A percentile compares a stretch with the other conserved stretches of the same genome.
These are phyloP conservation scores for Glomeris maerens DNA, from an alignment of 1,140 invertebrate species.

Conservation along the genomic window DNA sequence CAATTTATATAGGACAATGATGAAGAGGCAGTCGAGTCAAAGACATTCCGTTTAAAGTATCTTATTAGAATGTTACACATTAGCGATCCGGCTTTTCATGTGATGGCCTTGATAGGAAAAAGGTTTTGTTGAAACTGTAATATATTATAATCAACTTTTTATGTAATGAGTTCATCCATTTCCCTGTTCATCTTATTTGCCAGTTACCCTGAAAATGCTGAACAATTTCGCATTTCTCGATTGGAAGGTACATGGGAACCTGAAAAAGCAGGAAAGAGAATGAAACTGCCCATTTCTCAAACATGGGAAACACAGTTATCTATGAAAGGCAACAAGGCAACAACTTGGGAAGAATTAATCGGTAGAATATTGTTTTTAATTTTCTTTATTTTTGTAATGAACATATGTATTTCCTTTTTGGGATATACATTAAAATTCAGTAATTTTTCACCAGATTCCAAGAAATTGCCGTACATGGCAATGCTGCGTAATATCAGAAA, in stretches of 20 bases:
- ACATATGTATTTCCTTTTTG: slow-evolving; percentile 1
- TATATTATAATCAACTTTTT: background rate
- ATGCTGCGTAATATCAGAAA: slow-evolving; percentile 36
- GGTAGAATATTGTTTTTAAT: background rate
- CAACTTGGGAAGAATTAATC: slow-evolving; percentile 27
- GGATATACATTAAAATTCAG: background rate
- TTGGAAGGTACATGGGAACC: slow-evolving; percentile 33
- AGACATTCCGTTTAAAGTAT: slow-evolving; percentile 29
- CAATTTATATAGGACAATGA: slow-evolving; percentile 2
- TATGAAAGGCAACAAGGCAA: slow-evolving; percentile 33
- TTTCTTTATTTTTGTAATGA: slow-evolving; percentile 5
- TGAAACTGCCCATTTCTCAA: slow-evolving; percentile 36
- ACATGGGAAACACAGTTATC: slow-evolving; percentile 40
- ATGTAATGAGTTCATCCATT: slow-evolving; percentile 4
- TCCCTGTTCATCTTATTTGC: slow-evolving; percentile 9
- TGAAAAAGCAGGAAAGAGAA: slow-evolving; percentile 32
- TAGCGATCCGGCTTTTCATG: slow-evolving; percentile 30
- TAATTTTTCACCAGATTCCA: slow-evolving; percentile 26
- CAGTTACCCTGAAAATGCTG: slow-evolving; percentile 32
- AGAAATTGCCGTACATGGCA: slow-evolving; percentile 37
- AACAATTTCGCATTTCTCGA: slow-evolving; percentile 30
- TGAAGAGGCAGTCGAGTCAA: background rate
- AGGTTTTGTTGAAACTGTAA: slow-evolving; percentile 22
- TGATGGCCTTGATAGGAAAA: slow-evolving; percentile 35
- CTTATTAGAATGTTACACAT: slow-evolving; percentile 34